phyloP scores from a whole-genome alignment of 2,888 invertebrate genomes.

The Scaptomyza parva region DNA sequence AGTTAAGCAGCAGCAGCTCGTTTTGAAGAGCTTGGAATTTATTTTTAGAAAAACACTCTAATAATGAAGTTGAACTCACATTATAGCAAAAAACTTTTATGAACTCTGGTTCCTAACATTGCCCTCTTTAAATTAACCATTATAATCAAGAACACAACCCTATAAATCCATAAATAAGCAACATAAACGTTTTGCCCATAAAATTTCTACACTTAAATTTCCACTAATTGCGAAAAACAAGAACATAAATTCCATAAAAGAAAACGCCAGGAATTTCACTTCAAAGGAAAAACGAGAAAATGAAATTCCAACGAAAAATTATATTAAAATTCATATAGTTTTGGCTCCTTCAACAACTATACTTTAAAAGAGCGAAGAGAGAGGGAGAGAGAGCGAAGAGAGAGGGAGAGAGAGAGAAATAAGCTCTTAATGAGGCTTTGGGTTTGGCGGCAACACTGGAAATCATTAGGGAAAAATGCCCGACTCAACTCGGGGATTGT shows the following conservation, averaged over 20 bases:
- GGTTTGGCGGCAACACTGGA: conserved; percentile 25
- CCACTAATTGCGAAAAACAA: conserved; percentile 49
- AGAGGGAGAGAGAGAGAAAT: conserved; percentile 1
- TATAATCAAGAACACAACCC: too few species aligned
- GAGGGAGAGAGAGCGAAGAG: not conserved
- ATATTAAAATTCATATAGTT: conserved; percentile 26
- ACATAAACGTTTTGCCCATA: conserved; percentile 6
- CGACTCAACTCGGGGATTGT: conserved; percentile 40
- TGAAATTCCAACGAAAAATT: conserved; percentile 32
- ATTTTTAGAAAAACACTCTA: too few species aligned
- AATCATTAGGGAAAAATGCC: conserved; percentile 35
- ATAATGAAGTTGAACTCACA: too few species aligned
- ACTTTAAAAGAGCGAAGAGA: too few species aligned
- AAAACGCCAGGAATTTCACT: conserved; percentile 1
- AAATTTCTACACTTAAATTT: conserved; percentile 35
- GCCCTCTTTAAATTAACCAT: too few species aligned
- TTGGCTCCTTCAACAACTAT: too few species aligned
- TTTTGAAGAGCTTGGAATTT: too few species aligned
- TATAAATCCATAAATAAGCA: conserved; percentile 4
- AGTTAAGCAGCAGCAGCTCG: conserved; percentile 48
- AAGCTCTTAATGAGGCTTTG: conserved; percentile 36
- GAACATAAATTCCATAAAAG: conserved; percentile 2
- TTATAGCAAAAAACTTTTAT: too few species aligned
- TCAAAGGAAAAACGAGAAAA: conserved; percentile 15
- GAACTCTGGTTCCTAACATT: too few species aligned